Evolutionary conservation across 1,140 invertebrate species (phyloP).

Genomic region (Trachymyrmex septentrionalis): DNA sequence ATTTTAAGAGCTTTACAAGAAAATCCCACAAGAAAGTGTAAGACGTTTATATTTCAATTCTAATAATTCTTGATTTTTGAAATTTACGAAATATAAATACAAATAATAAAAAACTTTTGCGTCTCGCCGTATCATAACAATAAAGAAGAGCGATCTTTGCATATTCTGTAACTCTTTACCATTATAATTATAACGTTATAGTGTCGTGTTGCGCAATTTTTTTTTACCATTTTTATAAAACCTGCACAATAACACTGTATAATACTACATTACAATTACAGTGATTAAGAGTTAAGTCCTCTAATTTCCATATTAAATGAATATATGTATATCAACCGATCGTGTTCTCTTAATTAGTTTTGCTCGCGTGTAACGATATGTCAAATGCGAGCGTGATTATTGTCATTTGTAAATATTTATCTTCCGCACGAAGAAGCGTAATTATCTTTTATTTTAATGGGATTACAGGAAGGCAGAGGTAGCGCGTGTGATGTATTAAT

Average conservation of each 20-base stretch:
- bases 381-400: slow-evolving; percentile 18
- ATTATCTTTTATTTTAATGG: neutral
- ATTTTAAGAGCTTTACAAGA: neutral
- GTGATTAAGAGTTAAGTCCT: too few species aligned
- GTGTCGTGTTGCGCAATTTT: too few species aligned
- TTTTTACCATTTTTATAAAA: too few species aligned
- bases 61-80: neutral
- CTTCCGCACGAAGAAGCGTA: neutral
- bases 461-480: too few species aligned
- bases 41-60: neutral
- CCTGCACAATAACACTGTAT: too few species aligned
- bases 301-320: neutral
- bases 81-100: neutral
- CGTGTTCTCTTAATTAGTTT: neutral
- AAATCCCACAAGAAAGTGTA: neutral
- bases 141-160: neutral
- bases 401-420: neutral
- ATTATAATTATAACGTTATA: too few species aligned
- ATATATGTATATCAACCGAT: neutral
- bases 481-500: slow-evolving; percentile 4
- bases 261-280: too few species aligned
- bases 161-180: too few species aligned
- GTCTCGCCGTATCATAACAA: neutral
- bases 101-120: neutral
- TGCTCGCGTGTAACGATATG: neutral